Evolutionary conservation across 2,797 vertebrate species (phyloP).

Genomic region (Leptodactylus fallax): DNA sequence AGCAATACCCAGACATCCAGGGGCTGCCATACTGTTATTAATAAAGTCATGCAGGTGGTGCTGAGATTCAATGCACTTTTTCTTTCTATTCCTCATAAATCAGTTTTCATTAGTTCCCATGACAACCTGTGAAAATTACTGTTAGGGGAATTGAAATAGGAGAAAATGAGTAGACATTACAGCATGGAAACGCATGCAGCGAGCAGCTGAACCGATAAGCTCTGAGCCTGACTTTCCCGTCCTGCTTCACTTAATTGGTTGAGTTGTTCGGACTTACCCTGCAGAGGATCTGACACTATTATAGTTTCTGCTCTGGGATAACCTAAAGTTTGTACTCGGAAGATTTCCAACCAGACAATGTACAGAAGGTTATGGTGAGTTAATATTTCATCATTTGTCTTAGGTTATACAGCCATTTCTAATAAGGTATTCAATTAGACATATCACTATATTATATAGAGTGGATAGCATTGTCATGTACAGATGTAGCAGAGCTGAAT

Average conservation of each 20-base stretch:
- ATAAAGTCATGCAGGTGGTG: slow-evolving; percentile 63
- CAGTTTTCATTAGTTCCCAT: slow-evolving; percentile 77
- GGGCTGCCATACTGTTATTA: not conserved
- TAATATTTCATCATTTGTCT: not conserved
- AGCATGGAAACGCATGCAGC: slow-evolving; percentile 59
- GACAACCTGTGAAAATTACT: slow-evolving; percentile 69
- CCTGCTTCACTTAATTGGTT: slow-evolving; percentile 57
- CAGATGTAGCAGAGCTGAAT: not conserved
- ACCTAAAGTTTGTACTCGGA: not conserved
- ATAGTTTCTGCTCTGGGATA: not conserved
- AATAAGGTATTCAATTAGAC: not conserved
- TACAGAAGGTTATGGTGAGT: slow-evolving; percentile 33
- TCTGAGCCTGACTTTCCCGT: slow-evolving; percentile 14
- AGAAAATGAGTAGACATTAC: slow-evolving; percentile 54
- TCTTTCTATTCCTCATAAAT: slow-evolving; percentile 65
- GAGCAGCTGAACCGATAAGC: slow-evolving; percentile 54
- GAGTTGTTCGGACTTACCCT: not conserved
- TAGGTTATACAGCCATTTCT: not conserved
- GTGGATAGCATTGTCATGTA: not conserved
- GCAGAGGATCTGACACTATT: not conserved
- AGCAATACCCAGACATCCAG: not conserved
- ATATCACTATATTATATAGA: not conserved
- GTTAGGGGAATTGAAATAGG: slow-evolving; percentile 66
- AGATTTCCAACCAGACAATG: not conserved
- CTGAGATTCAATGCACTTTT: slow-evolving; percentile 58